Conservation (phyloP, 2,113 vertebrate species). For the Vidua chalybeata region DNA sequence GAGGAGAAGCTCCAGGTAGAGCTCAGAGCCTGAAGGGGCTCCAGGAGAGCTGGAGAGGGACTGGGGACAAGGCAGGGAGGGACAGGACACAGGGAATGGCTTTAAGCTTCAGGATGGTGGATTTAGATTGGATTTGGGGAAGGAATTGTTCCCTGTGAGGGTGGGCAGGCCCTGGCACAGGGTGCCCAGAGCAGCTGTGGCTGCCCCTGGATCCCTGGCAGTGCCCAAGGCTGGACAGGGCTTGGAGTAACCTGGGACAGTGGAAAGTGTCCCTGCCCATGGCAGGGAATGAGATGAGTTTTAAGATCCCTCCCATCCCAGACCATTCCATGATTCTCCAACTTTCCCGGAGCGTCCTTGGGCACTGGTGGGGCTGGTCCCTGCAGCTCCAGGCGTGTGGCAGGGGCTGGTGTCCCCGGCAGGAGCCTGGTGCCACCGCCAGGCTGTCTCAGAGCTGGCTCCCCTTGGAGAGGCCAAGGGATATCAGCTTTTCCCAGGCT, state of each 20-base stretch:
- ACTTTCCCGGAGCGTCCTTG: neutral
- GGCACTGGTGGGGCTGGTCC: accelerated
- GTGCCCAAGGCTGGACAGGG: neutral
- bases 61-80: neutral
- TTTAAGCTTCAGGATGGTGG: neutral
- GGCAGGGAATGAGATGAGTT: neutral
- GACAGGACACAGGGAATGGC: neutral
- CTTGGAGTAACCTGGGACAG: neutral
- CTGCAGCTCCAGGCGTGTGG: neutral
- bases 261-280: neutral
- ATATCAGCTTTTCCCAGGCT: neutral
- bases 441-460: neutral
- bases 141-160: accelerated
- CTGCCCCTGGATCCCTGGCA: neutral
- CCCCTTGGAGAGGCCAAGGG: neutral
- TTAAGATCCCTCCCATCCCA: neutral
- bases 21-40: neutral
- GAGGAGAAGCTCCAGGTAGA: neutral
- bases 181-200: neutral
- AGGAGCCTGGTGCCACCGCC: neutral
- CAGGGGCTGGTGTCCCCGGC: neutral
- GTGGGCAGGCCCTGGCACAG: neutral
- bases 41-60: neutral
- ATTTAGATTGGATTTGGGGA: neutral
- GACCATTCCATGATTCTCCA: neutral